These are phyloP conservation scores for Monodelphis domestica DNA, from an alignment of 2,797 vertebrate genomes.

Conservation along the genomic window DNA sequence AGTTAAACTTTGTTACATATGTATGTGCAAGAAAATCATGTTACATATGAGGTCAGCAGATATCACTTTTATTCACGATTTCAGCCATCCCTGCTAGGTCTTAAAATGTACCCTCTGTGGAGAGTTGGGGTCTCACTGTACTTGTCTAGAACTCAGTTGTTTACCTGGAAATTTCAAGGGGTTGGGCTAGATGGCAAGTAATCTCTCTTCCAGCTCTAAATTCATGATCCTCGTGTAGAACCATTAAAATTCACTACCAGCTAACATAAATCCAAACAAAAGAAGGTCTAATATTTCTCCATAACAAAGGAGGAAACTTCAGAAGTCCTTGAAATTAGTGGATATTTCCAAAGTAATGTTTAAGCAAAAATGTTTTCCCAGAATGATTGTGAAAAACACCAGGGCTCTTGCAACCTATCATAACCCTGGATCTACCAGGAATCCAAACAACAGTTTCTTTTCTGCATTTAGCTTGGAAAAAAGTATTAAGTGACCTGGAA, in stretches of 20 bases:
- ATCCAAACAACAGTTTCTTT: background rate
- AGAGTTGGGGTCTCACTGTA: no score
- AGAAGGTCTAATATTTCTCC: background rate
- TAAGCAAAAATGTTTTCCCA: background rate
- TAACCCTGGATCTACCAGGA: background rate
- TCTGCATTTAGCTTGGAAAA: background rate
- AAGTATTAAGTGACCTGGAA: background rate
- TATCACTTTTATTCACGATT: no score
- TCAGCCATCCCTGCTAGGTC: no score
- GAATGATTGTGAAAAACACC: background rate
- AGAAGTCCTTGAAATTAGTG: background rate
- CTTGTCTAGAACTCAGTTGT: background rate
- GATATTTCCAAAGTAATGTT: background rate
- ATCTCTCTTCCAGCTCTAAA: background rate
- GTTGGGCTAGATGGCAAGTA: background rate
- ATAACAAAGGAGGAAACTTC: background rate
- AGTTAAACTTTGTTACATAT: no score
- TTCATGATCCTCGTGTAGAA: background rate
- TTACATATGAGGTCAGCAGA: no score
- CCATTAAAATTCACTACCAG: background rate
- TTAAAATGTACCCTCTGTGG: no score
- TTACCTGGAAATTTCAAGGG: background rate
- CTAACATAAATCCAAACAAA: background rate
- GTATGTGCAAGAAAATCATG: no score
- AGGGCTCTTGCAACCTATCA: background rate